These are phyloP conservation scores for Oxyscelio sp. DNA, from an alignment of 2,888 invertebrate genomes.

Conservation along the genomic window DNA sequence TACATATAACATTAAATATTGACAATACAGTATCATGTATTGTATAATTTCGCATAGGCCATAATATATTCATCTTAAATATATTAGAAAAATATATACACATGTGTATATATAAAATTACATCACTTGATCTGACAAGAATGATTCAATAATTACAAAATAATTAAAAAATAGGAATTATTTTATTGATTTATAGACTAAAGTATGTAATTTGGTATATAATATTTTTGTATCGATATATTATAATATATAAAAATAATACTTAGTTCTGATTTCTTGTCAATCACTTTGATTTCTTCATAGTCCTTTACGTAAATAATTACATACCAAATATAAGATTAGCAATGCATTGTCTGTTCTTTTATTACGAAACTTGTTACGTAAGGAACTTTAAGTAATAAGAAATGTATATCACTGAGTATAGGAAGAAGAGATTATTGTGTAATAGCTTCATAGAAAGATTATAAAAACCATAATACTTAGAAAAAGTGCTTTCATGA, in stretches of 20 bases:
- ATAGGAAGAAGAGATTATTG: too few relatives aligned
- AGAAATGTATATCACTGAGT: conserved; percentile 44
- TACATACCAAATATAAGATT: conserved; percentile 14
- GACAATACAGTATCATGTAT: not conserved
- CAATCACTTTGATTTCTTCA: not conserved
- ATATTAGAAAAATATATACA: conserved; percentile 9
- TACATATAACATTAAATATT: not conserved
- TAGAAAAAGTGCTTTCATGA: too few relatives aligned
- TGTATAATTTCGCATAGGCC: not conserved
- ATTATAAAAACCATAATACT: too few relatives aligned
- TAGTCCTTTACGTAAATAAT: conserved; percentile 31
- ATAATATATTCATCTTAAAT: not conserved
- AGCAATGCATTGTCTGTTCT: conserved; percentile 2
- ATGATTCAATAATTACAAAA: not conserved
- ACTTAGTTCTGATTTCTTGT: conserved; percentile 7
- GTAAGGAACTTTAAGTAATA: conserved; percentile 9
- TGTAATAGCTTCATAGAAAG: too few relatives aligned
- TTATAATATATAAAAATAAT: conserved; percentile 5
- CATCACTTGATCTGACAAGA: conserved; percentile 13
- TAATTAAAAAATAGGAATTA: not conserved
- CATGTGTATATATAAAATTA: conserved; percentile 21
- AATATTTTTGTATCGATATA: not conserved
- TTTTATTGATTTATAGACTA: conserved; percentile 10
- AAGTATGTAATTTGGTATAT: not conserved
- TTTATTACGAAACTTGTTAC: conserved; percentile 14